These are phyloP conservation scores for Coracopsis vasa DNA, from an alignment of 2,113 vertebrate genomes.

Conservation along the genomic window DNA sequence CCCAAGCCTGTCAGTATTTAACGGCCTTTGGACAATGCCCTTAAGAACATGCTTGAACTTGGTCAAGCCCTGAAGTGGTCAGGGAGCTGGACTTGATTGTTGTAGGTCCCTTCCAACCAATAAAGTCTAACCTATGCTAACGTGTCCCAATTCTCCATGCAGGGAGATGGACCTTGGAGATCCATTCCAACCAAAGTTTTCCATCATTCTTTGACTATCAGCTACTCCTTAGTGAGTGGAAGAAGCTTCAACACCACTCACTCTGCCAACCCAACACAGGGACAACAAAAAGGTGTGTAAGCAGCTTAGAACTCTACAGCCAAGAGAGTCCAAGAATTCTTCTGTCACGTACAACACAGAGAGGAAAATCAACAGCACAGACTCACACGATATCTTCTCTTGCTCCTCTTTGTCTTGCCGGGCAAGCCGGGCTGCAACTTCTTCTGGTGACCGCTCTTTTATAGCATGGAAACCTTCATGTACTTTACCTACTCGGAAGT, in stretches of 20 bases:
- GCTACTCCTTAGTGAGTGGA: not conserved
- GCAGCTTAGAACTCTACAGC: not conserved
- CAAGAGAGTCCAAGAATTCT: not conserved
- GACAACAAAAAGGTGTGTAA: not conserved
- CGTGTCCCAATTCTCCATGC: not conserved
- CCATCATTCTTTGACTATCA: not conserved
- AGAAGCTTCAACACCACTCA: not conserved
- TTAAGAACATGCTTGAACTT: not conserved
- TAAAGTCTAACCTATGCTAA: not conserved
- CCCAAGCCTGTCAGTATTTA: not conserved
- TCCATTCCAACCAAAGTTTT: not conserved
- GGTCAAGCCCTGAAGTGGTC: not conserved
- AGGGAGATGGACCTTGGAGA: not conserved
- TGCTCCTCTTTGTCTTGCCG: conserved; percentile 86
- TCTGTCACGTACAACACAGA: accelerated
- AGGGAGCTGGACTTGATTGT: not conserved
- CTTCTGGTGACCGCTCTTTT: conserved; percentile 83
- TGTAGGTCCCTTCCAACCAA: not conserved
- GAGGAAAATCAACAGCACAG: not conserved
- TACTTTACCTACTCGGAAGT: conserved; percentile 67
- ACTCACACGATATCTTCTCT: conserved; percentile 78
- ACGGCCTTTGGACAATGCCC: not conserved
- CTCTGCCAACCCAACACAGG: not conserved
- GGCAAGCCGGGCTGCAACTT: conserved; percentile 87
- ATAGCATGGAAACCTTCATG: conserved; percentile 35